A percentile compares a stretch with the other conserved stretches of the same genome.
phyloP scores from a whole-genome alignment of 1,140 invertebrate genomes.

The Drosophila dunni region DNA sequence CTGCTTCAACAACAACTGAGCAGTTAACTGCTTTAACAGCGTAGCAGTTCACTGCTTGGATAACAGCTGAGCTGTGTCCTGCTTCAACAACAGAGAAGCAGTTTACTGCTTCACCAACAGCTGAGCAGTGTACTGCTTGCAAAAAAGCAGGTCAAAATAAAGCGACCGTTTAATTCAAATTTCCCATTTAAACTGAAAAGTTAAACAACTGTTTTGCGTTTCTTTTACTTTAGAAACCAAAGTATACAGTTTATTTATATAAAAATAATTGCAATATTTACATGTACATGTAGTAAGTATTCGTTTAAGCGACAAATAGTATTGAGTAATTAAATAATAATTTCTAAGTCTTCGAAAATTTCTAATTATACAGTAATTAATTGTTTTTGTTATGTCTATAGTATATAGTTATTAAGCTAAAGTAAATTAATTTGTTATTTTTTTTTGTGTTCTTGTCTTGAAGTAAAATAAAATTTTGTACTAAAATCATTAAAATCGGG shows the following conservation, averaged over 20 bases:
- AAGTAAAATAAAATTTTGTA: slow-evolving; percentile 64
- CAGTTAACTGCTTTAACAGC: not conserved
- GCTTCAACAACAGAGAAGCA: not conserved
- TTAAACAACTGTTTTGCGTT: slow-evolving; percentile 35
- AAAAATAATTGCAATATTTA: slow-evolving; percentile 66
- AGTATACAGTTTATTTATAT: slow-evolving; percentile 73
- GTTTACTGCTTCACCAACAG: not conserved
- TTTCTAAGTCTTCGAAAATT: slow-evolving; percentile 32
- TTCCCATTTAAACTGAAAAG: not conserved
- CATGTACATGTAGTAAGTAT: slow-evolving; percentile 80
- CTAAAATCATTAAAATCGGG: slow-evolving; percentile 51
- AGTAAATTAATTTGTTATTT: slow-evolving; percentile 7
- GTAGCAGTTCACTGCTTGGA: too few relatives aligned
- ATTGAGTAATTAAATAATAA: slow-evolving; percentile 38
- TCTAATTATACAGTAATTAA: slow-evolving; percentile 20
- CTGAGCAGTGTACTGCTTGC: not conserved
- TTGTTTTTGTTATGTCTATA: slow-evolving; percentile 8
- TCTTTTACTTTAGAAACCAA: slow-evolving; percentile 58
- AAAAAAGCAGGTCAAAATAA: not conserved
- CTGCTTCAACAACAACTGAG: not conserved
- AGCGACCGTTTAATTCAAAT: too few relatives aligned
- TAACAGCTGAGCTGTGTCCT: not conserved
- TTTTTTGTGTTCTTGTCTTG: slow-evolving; percentile 17
- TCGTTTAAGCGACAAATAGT: slow-evolving; percentile 29
- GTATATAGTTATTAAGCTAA: slow-evolving; percentile 17